Conservation (phyloP, 1,140 invertebrate species). For the Drosophila leontia region DNA sequence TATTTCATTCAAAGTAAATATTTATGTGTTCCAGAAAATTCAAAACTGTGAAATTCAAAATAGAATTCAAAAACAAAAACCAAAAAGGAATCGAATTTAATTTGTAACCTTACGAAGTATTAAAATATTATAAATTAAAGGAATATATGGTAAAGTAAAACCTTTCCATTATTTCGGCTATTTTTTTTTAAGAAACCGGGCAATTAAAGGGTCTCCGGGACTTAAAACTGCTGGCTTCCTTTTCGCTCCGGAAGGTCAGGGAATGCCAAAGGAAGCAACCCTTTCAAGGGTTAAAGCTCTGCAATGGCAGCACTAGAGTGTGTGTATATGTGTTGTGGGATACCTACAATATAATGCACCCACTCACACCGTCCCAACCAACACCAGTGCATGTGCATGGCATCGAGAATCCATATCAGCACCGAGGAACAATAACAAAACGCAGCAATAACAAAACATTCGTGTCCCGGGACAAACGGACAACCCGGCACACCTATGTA, state of each 20-base stretch:
- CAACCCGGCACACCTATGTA: slow-evolving; percentile 17
- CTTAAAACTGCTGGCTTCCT: slow-evolving; percentile 21
- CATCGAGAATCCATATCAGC: slow-evolving; percentile 74
- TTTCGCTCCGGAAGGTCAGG: slow-evolving; percentile 34
- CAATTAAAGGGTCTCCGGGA: slow-evolving; percentile 22
- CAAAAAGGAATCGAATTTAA: not conserved
- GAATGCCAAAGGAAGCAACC: slow-evolving; percentile 33
- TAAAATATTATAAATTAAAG: not conserved
- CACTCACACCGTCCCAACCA: slow-evolving; percentile 13
- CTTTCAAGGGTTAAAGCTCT: slow-evolving; percentile 31
- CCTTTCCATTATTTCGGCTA: not conserved
- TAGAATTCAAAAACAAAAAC: not conserved
- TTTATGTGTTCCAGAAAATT: slow-evolving; percentile 33
- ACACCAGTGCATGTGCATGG: slow-evolving; percentile 7
- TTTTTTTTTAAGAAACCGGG: not conserved
- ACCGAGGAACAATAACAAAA: slow-evolving; percentile 57
- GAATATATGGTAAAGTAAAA: not conserved
- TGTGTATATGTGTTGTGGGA: slow-evolving; percentile 31
- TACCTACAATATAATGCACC: slow-evolving; percentile 42
- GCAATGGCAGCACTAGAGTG: slow-evolving; percentile 1
- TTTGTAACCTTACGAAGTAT: not conserved
- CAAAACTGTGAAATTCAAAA: not conserved
- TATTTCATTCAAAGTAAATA: slow-evolving; percentile 65
- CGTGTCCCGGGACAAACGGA: slow-evolving; percentile 67
- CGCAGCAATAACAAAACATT: slow-evolving; percentile 59